Percentiles rank a stretch among this genome's conserved stretches.
Conservation (phyloP, 2,797 vertebrate genomes). For the Halcyon badia region DNA sequence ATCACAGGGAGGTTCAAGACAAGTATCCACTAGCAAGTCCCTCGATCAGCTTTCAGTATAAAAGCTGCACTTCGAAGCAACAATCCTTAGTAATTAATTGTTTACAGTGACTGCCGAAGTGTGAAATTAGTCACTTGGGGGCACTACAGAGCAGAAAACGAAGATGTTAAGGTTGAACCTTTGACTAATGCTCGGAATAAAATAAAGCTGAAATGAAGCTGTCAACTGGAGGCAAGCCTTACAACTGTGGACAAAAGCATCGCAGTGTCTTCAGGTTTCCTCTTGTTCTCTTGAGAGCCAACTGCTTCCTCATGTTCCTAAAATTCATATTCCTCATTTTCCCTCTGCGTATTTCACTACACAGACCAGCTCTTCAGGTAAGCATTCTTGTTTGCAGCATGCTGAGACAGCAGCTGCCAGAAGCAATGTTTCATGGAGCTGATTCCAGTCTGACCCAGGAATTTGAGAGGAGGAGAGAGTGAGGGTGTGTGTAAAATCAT, state of each 20-base stretch:
- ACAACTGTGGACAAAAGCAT: neutral
- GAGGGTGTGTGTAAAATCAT: neutral
- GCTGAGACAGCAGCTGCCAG: conserved; percentile 41
- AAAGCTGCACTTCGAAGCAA: neutral
- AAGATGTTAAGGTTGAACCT: neutral
- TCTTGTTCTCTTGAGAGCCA: neutral
- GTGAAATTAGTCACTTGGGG: conserved; percentile 34
- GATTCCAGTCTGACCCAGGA: neutral
- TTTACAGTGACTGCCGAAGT: neutral
- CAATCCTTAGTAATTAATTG: neutral
- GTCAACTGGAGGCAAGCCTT: neutral
- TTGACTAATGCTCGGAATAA: neutral
- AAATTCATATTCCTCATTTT: neutral
- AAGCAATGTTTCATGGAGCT: conserved; percentile 1
- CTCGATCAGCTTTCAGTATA: neutral
- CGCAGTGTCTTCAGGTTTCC: neutral
- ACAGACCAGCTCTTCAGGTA: neutral
- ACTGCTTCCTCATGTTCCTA: neutral
- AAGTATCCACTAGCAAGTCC: neutral
- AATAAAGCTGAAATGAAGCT: neutral
- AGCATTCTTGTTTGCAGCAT: neutral
- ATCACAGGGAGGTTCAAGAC: neutral
- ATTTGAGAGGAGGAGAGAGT: neutral
- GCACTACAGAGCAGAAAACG: conserved; percentile 8
- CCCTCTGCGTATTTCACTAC: neutral